Evolutionary conservation across 2,113 vertebrate genomes (phyloP), one percentile per base, ranked within the genome.

Genomic region (Prionailurus bengalensis): DNA sequence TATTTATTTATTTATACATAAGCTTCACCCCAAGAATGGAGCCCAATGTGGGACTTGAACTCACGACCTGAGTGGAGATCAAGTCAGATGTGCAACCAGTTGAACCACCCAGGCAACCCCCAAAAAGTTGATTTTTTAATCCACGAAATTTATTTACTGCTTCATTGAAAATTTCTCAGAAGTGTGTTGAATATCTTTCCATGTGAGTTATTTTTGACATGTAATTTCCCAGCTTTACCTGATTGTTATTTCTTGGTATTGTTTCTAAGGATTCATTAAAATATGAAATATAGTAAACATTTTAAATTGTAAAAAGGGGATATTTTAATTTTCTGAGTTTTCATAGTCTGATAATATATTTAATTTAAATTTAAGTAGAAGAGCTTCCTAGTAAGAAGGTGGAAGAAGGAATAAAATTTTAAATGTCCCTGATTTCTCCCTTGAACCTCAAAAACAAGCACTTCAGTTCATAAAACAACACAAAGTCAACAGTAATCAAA

Each of bases 141-240:
- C 4, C 6, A 71, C 36, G 33, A 55, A 48, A 91, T 91, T 95
- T 80, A 36, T 23, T 31, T 91, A 25, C 45, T 90, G 51, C 21
- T 81, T 65, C 23, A 92, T 19, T 94, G 95, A 94, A 94, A 70
- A 45, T 70, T 95, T 94, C 31, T 91, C 79, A 82, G 6, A 92
- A 42, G 15, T 92, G 13, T 12, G 80, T 36, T 73, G 65, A 89
- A 53, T 78, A 79, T 63, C 29, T 95, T 58, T 93, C 33, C 51
- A 66, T 85, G 53, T 51, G 39, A 36, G 9, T n/a, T 66, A 31
- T 65, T 91, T 94, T 89, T 87, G 25, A 80, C 12, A 55, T 39
- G 25, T 80, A 51, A 51, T 95, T 95, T 74, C 12, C 7, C 17
- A 94, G 17, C 2, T 96, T 3, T 27, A 33, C 2, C 11, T 31